Percentiles rank a stretch among this genome's conserved stretches.
Evolutionary conservation across 2,797 vertebrate species (phyloP).

Genomic region (Parambassis ranga): DNA sequence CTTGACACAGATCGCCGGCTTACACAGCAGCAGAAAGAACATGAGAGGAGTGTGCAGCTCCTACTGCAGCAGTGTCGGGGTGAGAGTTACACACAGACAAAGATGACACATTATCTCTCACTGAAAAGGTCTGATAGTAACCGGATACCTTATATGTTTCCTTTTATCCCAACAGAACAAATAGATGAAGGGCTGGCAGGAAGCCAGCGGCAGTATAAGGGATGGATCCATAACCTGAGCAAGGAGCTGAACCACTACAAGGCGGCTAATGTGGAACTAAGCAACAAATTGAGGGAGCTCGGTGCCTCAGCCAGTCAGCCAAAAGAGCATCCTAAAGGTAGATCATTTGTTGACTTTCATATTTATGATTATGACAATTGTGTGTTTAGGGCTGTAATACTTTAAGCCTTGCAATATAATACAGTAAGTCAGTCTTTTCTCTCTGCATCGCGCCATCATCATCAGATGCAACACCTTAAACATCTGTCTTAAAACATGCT

Average conservation of each 20-base stretch:
- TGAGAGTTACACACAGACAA: slow-evolving; percentile 27
- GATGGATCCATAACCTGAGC: slow-evolving; percentile 88
- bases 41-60: slow-evolving; percentile 90
- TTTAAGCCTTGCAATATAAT: too few relatives aligned
- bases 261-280: slow-evolving; percentile 88
- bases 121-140: background rate
- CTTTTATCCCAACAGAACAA: slow-evolving; percentile 81
- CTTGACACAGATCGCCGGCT: slow-evolving; percentile 94
- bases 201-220: slow-evolving; percentile 90
- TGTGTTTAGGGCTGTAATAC: background rate
- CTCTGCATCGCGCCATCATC: too few relatives aligned
- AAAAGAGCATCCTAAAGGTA: slow-evolving; percentile 61
- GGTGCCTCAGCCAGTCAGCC: slow-evolving; percentile 58
- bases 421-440: too few relatives aligned
- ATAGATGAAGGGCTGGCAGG: slow-evolving; percentile 90
- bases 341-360: background rate
- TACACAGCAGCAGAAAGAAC: slow-evolving; percentile 94
- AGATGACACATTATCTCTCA: too few relatives aligned
- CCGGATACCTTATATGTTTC: background rate
- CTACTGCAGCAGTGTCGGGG: slow-evolving; percentile 93
- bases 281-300: slow-evolving; percentile 79
- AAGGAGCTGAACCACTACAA: slow-evolving; percentile 88
- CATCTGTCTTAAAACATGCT: background rate
- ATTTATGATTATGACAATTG: background rate
- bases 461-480: background rate